Evolutionary conservation across 2,797 vertebrate genomes (phyloP), one percentile per base, ranked within the genome.

Genomic region (Sebastes diploproa): DNA sequence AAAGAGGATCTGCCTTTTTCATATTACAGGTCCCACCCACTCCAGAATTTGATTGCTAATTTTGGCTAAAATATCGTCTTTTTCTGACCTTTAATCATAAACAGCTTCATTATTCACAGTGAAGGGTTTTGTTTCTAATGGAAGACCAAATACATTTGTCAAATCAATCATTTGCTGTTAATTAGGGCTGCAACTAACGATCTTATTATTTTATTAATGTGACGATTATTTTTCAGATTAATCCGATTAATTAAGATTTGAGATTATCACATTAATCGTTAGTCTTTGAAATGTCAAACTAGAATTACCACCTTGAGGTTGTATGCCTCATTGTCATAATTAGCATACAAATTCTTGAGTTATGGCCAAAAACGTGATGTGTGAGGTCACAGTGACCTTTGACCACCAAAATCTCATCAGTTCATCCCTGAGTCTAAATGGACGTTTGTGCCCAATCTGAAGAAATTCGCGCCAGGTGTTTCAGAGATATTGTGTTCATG

Each of bases 1-100:
- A 76, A 83, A 67, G 78, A 87, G 55, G 75, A 83, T 87, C 81
- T 84, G 79, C 46, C 32, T 81, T 80, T 84, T 78, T 86, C 71
- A 80, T 62, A 88, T 83, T 72, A 74, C 58, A 70, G 16, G 75
- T 75, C 69, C 72, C 38, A 78, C 56, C 75, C 69, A 56, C 67
- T 86, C 32, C 22, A 69, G 61, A 81, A 80, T 78, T 78, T 84
- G 5, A 82, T 32, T 29, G 11, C 25, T 81, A 23, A 59, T 77
- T 75, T 68, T 25, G 56, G 25, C 16, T 72, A 50, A 75, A 72
- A 72, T 62, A 64, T 52, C 4, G 2, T 25, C 20, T n/a, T 56
- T 42, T 36, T 58, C 34, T 63, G 6, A 78, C 75, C 6, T 65
- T 38, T 42, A 66, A 74, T 38, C 2, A 74, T n/a, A 18, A 72